These are phyloP conservation scores for Perithous albicinctus DNA, from an alignment of 2,888 invertebrate species.

Conservation along the genomic window DNA sequence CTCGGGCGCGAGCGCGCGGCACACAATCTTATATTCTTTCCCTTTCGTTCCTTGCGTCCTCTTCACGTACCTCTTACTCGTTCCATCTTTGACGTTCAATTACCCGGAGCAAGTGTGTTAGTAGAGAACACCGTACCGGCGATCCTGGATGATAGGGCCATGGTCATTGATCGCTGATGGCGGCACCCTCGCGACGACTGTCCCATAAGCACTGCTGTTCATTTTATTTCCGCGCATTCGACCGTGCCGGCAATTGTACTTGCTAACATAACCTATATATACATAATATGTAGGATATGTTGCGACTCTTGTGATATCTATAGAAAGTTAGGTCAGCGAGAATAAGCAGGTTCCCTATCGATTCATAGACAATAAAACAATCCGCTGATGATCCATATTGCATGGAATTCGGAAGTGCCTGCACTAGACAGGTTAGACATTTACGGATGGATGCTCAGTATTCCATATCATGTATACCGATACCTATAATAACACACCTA, in stretches of 20 bases:
- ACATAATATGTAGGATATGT: neutral
- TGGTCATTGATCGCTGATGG: constrained; percentile 48
- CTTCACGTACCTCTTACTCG: constrained; percentile 9
- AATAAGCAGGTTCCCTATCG: neutral
- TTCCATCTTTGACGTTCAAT: constrained; percentile 40
- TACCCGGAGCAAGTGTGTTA: constrained; percentile 28
- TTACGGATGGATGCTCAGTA: neutral
- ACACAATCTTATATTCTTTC: constrained; percentile 4
- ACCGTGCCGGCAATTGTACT: constrained; percentile 22
- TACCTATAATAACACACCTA: neutral
- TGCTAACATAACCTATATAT: neutral
- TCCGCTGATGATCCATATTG: constrained; percentile 7
- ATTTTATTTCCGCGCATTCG: constrained; percentile 31
- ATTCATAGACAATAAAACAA: neutral
- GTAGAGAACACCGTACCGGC: neutral
- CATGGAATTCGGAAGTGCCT: neutral
- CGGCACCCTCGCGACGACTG: constrained; percentile 19
- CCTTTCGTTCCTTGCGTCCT: constrained; percentile 14
- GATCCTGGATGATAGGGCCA: constrained; percentile 19
- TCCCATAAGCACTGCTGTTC: neutral
- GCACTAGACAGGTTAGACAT: neutral
- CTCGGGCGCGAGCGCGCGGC: constrained; percentile 16
- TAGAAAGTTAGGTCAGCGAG: constrained; percentile 3
- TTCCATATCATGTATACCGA: neutral
- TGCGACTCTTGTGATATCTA: neutral